A percentile compares a stretch with the other conserved stretches of the same genome.
Conservation (phyloP, 2,888 invertebrate genomes). For the Lasioglossum marginatum region DNA sequence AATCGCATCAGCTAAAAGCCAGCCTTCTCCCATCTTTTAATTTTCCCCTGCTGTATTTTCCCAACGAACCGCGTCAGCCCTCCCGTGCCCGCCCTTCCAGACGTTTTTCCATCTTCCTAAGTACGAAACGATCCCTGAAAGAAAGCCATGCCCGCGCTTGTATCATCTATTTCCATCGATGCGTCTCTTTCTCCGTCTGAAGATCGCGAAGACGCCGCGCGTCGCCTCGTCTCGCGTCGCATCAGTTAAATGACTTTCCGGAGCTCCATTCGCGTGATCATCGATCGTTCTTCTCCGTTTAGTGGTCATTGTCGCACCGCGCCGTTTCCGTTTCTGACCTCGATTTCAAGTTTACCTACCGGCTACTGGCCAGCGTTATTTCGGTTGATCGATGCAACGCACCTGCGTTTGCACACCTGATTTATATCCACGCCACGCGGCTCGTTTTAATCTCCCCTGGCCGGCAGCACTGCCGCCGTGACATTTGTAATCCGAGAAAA, state of each 20-base stretch:
- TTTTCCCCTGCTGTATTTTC: slow-evolving; percentile 54
- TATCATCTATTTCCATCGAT: slow-evolving; percentile 23
- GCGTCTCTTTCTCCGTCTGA: not conserved
- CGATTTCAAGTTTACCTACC: slow-evolving; percentile 35
- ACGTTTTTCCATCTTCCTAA: slow-evolving; percentile 62
- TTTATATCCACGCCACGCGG: slow-evolving; percentile 63
- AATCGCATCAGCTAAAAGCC: slow-evolving; percentile 62
- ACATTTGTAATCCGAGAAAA: slow-evolving; percentile 61
- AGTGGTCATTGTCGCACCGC: not conserved
- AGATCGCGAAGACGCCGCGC: not conserved
- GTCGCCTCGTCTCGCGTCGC: not conserved
- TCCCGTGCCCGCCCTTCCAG: slow-evolving; percentile 42
- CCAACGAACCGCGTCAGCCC: slow-evolving; percentile 57
- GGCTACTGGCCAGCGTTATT: slow-evolving; percentile 62
- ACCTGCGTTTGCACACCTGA: slow-evolving; percentile 68
- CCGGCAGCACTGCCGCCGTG: slow-evolving; percentile 31
- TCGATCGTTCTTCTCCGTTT: slow-evolving; percentile 28
- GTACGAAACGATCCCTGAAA: slow-evolving; percentile 61
- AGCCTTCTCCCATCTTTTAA: slow-evolving; percentile 53
- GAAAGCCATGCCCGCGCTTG: slow-evolving; percentile 9
- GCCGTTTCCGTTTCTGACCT: slow-evolving; percentile 17
- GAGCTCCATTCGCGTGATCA: not conserved
- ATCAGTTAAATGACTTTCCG: slow-evolving; percentile 4
- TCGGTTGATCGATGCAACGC: slow-evolving; percentile 71
- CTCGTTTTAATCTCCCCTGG: slow-evolving; percentile 65